A percentile compares a stretch with the other conserved stretches of the same genome.
These are phyloP conservation scores for Nilaparvata lugens DNA, from an alignment of 1,140 invertebrate genomes.

Conservation along the genomic window DNA sequence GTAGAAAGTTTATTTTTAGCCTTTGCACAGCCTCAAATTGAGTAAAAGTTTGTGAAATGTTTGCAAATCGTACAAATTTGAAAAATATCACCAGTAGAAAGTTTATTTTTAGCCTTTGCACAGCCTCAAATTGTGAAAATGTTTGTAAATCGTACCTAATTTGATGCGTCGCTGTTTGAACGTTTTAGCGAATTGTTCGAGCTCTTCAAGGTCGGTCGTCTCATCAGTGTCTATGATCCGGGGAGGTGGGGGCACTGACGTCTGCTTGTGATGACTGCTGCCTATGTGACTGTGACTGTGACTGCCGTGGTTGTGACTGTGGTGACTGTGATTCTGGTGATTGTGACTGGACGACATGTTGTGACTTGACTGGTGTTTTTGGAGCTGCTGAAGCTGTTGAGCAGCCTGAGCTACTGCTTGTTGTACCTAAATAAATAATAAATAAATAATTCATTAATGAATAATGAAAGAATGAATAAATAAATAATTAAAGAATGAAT, in stretches of 20 bases:
- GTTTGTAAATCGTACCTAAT: slow-evolving; percentile 46
- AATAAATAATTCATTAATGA: slow-evolving; percentile 1
- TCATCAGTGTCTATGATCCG: slow-evolving; percentile 76
- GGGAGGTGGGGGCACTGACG: slow-evolving; percentile 40
- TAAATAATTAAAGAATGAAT: no score
- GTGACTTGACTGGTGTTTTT: slow-evolving; percentile 56
- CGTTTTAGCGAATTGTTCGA: slow-evolving; percentile 94
- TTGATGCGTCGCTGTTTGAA: slow-evolving; percentile 95
- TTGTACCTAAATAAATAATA: slow-evolving; percentile 42
- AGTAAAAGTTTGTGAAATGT: no score
- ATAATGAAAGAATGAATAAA: no score
- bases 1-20: no score
- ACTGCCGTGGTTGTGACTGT: slow-evolving; percentile 34
- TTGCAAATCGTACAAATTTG: no score
- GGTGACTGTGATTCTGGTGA: slow-evolving; percentile 21
- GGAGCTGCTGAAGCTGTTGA: slow-evolving; percentile 68
- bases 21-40: no score
- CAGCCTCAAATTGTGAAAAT: no score
- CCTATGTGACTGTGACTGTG: slow-evolving; percentile 31
- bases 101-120: no score
- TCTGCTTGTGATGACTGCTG: slow-evolving; percentile 39
- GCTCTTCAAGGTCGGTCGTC: slow-evolving; percentile 88
- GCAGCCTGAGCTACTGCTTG: slow-evolving; percentile 74
- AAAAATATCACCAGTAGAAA: no score
- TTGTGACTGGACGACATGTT: slow-evolving; percentile 26